Base-by-base conservation (phyloP, 1,140 invertebrate species). In the Calosoma granatense region DNA sequence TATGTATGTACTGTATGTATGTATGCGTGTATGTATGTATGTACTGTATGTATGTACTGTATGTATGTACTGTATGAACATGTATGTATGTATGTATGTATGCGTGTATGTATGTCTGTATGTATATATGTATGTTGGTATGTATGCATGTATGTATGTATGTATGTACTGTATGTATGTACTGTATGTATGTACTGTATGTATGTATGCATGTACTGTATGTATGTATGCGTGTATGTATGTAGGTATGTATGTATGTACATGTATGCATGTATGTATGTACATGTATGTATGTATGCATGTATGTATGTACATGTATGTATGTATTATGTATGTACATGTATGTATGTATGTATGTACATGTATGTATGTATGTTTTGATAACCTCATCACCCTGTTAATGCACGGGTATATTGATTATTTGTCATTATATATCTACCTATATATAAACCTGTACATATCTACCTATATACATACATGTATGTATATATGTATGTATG, bases 401-500 rank as follows among this genome's bases (percentile, higher is more conserved):
- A 36, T 36, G n/a, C 26, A 36, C n/a, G n/a, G 26, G 26, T 36
- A 36, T 36, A n/a, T 36, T n/a, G n/a, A n/a, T n/a, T n/a, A n/a
- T n/a, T n/a, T n/a, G n/a, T n/a, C n/a, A n/a, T n/a, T n/a, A n/a
- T 9, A n/a, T 9, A 36, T 36, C 6, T 36, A 36, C 26, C n/a
- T 36, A n/a, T n/a, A 9, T 36, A 9, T 36, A 6, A 36, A 9
- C n/a, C 6, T 36, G 6, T 36, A 9, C 26, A 36, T 9, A 6
- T 36, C 6, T 36, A 36, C 6, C 26, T 9, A 51, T 51, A 51
- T 51, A 51, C 17, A 51, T 51, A 51, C 17, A 51, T 51, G 17
- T 51, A 51, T 51, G 17, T 51, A 51, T 51, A 51, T 51, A 51
- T 51, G 17, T 51, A 51, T 51, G 17, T 51, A 51, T 51, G 17